A percentile compares a stretch with the other conserved stretches of the same genome.
phyloP scores from a whole-genome alignment of 92 coral and sea anemone species.

The Chrysogorgia sp. region DNA sequence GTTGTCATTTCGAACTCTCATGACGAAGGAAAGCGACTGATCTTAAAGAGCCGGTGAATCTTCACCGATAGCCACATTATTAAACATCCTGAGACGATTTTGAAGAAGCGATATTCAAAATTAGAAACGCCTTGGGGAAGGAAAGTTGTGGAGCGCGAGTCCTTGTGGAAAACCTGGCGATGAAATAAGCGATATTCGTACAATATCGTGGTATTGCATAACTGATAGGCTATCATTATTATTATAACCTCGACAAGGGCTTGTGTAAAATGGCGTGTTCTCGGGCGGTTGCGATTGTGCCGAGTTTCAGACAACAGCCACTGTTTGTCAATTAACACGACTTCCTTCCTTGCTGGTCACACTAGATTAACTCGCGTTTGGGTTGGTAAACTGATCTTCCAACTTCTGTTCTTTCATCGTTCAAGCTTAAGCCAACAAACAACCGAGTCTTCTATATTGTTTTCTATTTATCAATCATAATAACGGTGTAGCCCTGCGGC shows the following conservation, averaged over 20 bases:
- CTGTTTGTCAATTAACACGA: not conserved
- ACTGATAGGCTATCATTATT: not conserved
- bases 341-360: not conserved
- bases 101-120: not conserved
- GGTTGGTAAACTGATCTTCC: not conserved
- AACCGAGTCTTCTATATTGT: not conserved
- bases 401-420: not conserved
- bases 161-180: not conserved
- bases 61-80: no score
- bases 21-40: no score
- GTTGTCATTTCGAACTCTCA: no score
- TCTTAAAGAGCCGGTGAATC: no score
- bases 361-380: not conserved
- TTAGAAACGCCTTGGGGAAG: conserved; percentile 21
- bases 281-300: not conserved
- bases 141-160: not conserved
- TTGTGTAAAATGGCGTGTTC: not conserved
- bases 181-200: no score
- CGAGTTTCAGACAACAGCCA: not conserved
- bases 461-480: conserved; percentile 2
- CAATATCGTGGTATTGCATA: no score
- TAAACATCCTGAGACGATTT: no score
- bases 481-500: conserved; percentile 34
- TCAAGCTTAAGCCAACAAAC: not conserved
- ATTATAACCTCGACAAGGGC: conserved; percentile 1